Conservation (phyloP, 2,113 vertebrate species). For the Cyphomyrus plagiostoma region DNA sequence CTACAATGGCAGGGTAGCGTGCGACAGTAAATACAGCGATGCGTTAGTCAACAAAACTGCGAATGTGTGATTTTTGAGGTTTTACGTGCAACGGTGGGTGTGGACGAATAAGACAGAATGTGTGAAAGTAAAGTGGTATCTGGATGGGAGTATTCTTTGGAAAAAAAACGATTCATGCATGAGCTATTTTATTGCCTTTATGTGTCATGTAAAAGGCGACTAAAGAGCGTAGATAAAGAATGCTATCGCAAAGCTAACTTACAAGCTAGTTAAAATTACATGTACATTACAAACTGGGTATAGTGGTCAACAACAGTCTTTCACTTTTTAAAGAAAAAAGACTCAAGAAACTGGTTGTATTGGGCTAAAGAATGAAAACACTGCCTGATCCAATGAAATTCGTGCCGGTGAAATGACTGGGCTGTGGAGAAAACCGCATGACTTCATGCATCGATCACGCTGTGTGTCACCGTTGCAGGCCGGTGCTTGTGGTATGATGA, state of each 20-base stretch:
- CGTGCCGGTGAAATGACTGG: neutral
- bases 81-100: neutral
- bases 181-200: neutral
- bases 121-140: neutral
- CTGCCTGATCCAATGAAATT: neutral
- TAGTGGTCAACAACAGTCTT: neutral
- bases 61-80: neutral
- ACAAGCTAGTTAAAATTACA: neutral
- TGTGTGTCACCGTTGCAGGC: neutral
- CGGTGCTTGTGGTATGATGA: neutral
- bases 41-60: slow-evolving; percentile 1
- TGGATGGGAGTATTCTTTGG: neutral
- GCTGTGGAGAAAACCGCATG: neutral
- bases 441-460: neutral
- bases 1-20: slow-evolving; percentile 4
- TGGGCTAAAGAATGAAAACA: neutral
- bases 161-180: neutral
- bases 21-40: neutral
- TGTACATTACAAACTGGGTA: neutral
- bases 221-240: neutral
- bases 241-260: neutral
- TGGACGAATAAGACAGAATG: neutral
- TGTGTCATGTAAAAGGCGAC: neutral
- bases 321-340: neutral
- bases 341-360: neutral